Base-by-base conservation (phyloP, 2,888 invertebrate genomes). In the Philopedon plagiatum region DNA sequence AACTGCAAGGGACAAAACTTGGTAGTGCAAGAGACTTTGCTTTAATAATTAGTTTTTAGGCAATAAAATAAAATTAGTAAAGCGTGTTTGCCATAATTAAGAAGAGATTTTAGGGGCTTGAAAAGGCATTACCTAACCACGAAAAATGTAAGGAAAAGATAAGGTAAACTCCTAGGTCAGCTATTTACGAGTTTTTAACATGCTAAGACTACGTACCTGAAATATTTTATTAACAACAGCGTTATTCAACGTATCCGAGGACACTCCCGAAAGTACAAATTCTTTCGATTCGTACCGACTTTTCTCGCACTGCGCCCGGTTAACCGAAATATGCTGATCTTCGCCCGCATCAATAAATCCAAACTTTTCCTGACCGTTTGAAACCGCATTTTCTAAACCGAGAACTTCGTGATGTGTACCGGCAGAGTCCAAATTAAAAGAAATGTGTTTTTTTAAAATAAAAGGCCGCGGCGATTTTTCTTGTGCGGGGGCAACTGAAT, bases 401-500 rank as follows among this genome's bases (percentile, higher is more conserved):
- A 37, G n/a, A 60, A 39, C 32, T 37, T 61, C 29, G 15, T 32
- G 60, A 15, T 32, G 21, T 18, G 39, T 34, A 9, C 51, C 51
- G 23, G 34, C 44, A 19, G 13, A 34, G 18, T 66, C 65, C 21
- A 61, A 39, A 32, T 62, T 51, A 60, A 74, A 74, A 11, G 60
- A 58, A n/a, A 74, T 69, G 18, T 66, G 29, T 46, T 66, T 74
- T 32, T 56, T 51, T 15, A 23, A 21, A 37, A 15, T 29, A 13
- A 26, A 49, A 2, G 21, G 11, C 7, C 37, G 7, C 7, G 49
- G 71, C 3, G 39, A 18, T 11, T 75, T 70, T 60, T 77, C 76
- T 29, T 80, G 78, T 32, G 75, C 73, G 41, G 81, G 81, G 23
- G 78, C 78, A 46, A 80, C 77, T 63, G 78, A 71, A 51, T 78